phyloP scores from a whole-genome alignment of 2,797 vertebrate species.

The Clarias pachynema region DNA sequence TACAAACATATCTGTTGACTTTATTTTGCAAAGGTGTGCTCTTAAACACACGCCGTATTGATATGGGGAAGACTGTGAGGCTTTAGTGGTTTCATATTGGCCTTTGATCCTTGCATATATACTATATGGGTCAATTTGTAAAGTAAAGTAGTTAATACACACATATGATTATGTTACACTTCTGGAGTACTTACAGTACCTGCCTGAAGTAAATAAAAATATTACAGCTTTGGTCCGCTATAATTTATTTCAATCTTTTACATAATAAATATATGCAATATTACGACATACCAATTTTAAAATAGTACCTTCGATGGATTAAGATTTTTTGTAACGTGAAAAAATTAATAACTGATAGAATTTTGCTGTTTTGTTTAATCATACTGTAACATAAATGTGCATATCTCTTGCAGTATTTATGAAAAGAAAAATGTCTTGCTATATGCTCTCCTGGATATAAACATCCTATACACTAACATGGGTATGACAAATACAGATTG shows the following conservation, averaged over 20 bases:
- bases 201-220: neutral
- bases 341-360: neutral
- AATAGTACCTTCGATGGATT: neutral
- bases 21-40: neutral
- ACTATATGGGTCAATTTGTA: neutral
- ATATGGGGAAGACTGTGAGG: neutral
- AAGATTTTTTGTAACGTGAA: neutral
- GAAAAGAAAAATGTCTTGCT: neutral
- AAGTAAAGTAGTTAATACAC: neutral
- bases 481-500: neutral
- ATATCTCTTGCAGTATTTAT: neutral
- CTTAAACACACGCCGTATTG: neutral
- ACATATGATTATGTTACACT: neutral
- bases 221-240: neutral
- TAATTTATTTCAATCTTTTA: neutral
- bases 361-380: neutral
- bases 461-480: neutral
- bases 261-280: neutral
- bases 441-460: neutral
- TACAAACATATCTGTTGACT: neutral
- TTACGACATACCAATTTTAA: neutral
- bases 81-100: neutral
- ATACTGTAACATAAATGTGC: neutral
- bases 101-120: neutral
- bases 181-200: neutral